Conservation (phyloP, 2,797 vertebrate species). For the Fundulus diaphanus region DNA sequence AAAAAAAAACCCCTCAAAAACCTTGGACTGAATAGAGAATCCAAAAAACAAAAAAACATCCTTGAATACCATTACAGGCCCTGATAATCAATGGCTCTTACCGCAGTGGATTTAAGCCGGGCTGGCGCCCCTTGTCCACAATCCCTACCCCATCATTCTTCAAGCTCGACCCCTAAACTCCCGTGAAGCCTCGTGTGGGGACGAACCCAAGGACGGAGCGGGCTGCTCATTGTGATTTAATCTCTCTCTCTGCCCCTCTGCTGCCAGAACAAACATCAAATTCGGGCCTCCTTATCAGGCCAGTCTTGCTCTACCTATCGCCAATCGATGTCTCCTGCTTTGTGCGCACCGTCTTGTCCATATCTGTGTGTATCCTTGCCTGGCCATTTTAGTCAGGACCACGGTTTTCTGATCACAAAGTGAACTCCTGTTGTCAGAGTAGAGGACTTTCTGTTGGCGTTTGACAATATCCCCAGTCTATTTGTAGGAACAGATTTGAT, state of each 20-base stretch:
- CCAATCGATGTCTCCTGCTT: slow-evolving; percentile 74
- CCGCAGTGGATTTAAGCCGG: slow-evolving; percentile 62
- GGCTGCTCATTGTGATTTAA: slow-evolving; percentile 78
- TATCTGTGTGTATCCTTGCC: slow-evolving; percentile 9
- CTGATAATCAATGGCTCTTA: slow-evolving; percentile 70
- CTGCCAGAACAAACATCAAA: slow-evolving; percentile 79
- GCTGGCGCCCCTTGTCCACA: slow-evolving; percentile 61
- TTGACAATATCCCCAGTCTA: background rate
- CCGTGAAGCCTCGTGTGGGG: slow-evolving; percentile 65
- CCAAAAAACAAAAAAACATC: slow-evolving; percentile 30
- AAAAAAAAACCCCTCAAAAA: slow-evolving; percentile 33
- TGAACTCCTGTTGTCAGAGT: background rate
- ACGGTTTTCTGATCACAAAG: background rate
- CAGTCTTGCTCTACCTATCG: slow-evolving; percentile 66
- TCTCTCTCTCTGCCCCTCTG: slow-evolving; percentile 65
- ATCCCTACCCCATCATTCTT: slow-evolving; percentile 68
- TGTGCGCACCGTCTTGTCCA: slow-evolving; percentile 42
- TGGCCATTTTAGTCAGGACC: background rate
- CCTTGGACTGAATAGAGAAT: slow-evolving; percentile 23
- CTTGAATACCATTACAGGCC: slow-evolving; percentile 59
- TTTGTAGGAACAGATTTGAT: background rate
- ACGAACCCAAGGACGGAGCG: slow-evolving; percentile 75
- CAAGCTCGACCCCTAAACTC: slow-evolving; percentile 72
- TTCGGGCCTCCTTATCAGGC: slow-evolving; percentile 78
- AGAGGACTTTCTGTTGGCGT: background rate